Evolutionary conservation across 1,140 invertebrate species (phyloP), one percentile per base, ranked within the genome.

Genomic region (Gonioctena quinquepunctata): DNA sequence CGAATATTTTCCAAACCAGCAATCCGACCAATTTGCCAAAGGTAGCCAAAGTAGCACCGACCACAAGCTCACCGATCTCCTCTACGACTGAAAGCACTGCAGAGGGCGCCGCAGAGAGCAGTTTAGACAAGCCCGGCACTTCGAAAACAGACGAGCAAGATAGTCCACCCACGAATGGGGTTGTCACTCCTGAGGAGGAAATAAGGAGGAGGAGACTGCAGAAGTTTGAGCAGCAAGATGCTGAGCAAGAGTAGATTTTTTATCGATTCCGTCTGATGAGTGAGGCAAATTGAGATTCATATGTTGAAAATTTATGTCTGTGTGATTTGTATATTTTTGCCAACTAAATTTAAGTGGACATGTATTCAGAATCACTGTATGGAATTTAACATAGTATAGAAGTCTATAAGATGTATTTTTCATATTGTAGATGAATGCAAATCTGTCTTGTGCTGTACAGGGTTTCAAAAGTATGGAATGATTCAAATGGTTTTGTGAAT

Each of bases 151-250:
- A 59, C 8, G 25, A 21, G 8, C 8, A 23, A n/a, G 19, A 6
- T 8, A 54, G 2, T 5, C 6, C 18, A 13, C 18, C n/a, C 8
- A 19, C 18, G 52, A 54, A 8, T 6, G 18, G 19, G 16, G 18
- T 21, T 11, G 8, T 48, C 19, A 65, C 8, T 52, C 63, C 27
- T 7, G 63, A 65, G 25, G 63, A 65, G 63, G 48, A 48, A 11
- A 27, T 65, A 23, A 21, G 63, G 48, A 50, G 63, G 52, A 50
- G 63, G 25, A 50, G 63, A 22, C 48, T 65, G 19, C 49, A 65
- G 21, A 65, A 65, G 21, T 65, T 65, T 19, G 60, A 62, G 19
- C 27, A 33, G 26, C 26, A 11, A 16, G 27, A 16, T n/a, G 33
- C 16, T 18, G 26, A 16, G 21, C 23, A 42, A 48, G 3, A 62